These are phyloP conservation scores for Hesperophylax magnus DNA, from an alignment of 1,140 invertebrate genomes.

Conservation along the genomic window DNA sequence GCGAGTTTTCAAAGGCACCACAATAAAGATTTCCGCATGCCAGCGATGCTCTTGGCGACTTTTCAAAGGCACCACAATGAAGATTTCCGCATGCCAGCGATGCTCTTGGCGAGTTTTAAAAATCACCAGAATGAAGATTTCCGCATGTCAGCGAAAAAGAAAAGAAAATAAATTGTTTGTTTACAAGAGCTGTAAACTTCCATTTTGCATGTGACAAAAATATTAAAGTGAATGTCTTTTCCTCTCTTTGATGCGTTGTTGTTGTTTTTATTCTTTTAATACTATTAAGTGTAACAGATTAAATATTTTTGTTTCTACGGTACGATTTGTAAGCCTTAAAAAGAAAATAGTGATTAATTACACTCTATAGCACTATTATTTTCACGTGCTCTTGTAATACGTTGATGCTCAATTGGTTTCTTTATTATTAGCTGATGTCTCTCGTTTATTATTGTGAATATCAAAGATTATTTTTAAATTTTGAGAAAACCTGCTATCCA, in stretches of 20 bases:
- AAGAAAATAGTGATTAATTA: too few relatives aligned
- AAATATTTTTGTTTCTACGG: neutral
- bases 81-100: neutral
- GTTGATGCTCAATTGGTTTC: too few relatives aligned
- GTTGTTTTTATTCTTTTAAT: neutral
- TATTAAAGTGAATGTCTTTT: neutral
- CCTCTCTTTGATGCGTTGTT: neutral
- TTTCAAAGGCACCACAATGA: neutral
- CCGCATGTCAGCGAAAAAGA: conserved; percentile 5
- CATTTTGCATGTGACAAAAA: conserved; percentile 2
- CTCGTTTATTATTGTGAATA: too few relatives aligned
- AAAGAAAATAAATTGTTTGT: conserved; percentile 31
- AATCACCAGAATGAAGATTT: too few relatives aligned
- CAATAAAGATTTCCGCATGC: neutral
- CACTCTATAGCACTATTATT: too few relatives aligned
- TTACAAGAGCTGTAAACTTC: neutral
- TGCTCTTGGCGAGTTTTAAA: neutral
- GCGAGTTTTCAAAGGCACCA: neutral
- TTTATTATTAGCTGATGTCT: too few relatives aligned
- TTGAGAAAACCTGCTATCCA: too few relatives aligned
- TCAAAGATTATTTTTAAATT: too few relatives aligned
- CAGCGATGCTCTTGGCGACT: neutral
- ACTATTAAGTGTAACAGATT: too few relatives aligned
- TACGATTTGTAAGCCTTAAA: neutral
- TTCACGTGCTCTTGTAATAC: too few relatives aligned